Percentiles rank a stretch among this genome's conserved stretches.
These are phyloP conservation scores for Artemia sinica DNA, from an alignment of 2,888 invertebrate species.

Conservation along the genomic window DNA sequence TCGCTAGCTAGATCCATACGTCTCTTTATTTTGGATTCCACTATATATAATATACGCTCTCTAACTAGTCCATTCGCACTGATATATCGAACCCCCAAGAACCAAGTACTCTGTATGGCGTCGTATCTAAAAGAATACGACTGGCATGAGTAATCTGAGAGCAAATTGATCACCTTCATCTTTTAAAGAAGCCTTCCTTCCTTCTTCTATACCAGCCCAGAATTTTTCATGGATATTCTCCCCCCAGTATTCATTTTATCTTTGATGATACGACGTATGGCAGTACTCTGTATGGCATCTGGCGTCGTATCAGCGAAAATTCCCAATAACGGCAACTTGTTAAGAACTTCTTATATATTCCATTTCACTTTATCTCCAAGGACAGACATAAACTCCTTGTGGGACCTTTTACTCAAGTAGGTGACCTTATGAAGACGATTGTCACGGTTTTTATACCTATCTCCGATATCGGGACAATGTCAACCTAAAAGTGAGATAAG, in stretches of 20 bases:
- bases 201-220: too few relatives aligned
- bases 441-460: neutral
- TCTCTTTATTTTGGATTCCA: slow-evolving; percentile 5
- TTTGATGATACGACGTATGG: too few relatives aligned
- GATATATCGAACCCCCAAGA: slow-evolving; percentile 13
- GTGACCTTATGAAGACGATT: slow-evolving; percentile 1
- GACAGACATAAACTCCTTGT: slow-evolving; percentile 11
- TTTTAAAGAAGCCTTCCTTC: too few relatives aligned
- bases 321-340: neutral
- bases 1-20: neutral
- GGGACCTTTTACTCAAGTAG: slow-evolving; percentile 1
- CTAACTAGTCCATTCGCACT: neutral
- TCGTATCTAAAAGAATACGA: too few relatives aligned
- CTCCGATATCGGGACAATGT: neutral
- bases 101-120: slow-evolving; percentile 13
- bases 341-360: neutral
- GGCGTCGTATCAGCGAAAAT: neutral
- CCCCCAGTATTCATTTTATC: too few relatives aligned
- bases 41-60: slow-evolving; percentile 5
- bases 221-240: too few relatives aligned
- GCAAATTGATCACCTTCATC: too few relatives aligned
- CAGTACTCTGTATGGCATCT: too few relatives aligned
- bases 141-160: too few relatives aligned
- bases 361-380: slow-evolving; percentile 10
- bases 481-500: slow-evolving; percentile 7